Base-by-base conservation (phyloP, 2,888 invertebrate species). In the Bimastos eiseni region DNA sequence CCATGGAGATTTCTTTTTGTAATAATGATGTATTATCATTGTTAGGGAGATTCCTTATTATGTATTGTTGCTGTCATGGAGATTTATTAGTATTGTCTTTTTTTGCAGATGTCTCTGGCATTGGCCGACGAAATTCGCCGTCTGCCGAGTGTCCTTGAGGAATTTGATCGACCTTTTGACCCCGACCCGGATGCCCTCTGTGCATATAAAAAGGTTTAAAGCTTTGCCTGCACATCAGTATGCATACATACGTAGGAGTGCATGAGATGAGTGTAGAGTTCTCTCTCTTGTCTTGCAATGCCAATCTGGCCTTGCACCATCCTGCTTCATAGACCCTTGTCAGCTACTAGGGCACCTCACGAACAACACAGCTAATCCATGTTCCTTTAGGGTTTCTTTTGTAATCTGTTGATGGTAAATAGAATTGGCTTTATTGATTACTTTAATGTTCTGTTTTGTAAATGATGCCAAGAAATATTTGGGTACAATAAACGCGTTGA, bases 81-180 rank as follows among this genome's bases (percentile, higher is more conserved):
- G 34, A 21, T 38, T 86, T 70, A 1, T 70, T 30, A 4, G 70
- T 89, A 33, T 89, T 38, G 37, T 89, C 91, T 36, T 55, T 89
- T 41, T 34, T 83, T 86, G 90, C 94, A 97, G 97, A 97, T 98
- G 21, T 97, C 98, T 0, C 97, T 97, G 94, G 98, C 99, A 5
- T 96, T 99, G 86, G 98, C 97, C 95, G 99, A 99, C 95, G 99
- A 99, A 96, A 99, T 99, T 93, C 97, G 98, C 24, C 97, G 98
- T 15, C 96, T 99, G 91, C 97, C 97, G 0, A 97, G 97, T 30
- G 96, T 99, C n/a, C 98, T 99, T 90, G 99, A 99, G 95, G 98
- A 99, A 95, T 99, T 98, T 96, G 97, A 97, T 93, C 96, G 97
- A 92, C 97, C 98, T 19, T 99, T 99, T 96, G 97, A 98, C 93